These are phyloP conservation scores for Oceanites oceanicus DNA, from an alignment of 2,113 vertebrate genomes.

Conservation along the genomic window DNA sequence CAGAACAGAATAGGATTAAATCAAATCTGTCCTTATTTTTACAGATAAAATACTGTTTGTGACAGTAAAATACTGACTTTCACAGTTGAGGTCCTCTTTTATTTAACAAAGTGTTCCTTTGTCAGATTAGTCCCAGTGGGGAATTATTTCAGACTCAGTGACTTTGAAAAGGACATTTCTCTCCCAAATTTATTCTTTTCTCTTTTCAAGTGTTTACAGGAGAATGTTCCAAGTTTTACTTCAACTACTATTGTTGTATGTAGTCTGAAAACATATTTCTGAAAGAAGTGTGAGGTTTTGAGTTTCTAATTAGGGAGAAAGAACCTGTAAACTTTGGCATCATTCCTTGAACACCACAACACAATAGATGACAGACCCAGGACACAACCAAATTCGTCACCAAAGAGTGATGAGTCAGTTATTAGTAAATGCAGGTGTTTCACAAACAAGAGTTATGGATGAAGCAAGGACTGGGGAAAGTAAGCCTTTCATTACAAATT, in stretches of 20 bases:
- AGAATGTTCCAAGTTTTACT: background rate
- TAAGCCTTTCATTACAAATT: background rate
- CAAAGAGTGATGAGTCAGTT: background rate
- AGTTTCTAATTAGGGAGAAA: background rate
- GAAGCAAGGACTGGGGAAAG: background rate
- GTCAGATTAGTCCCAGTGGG: background rate
- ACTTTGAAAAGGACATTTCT: background rate
- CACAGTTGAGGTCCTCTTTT: background rate
- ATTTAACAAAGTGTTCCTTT: background rate
- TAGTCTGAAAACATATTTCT: background rate
- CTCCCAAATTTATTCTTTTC: background rate
- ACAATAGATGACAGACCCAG: background rate
- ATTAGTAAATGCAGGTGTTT: background rate
- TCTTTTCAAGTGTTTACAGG: background rate
- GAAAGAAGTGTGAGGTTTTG: background rate
- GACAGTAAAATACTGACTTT: background rate
- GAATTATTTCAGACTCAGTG: background rate
- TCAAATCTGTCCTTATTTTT: background rate
- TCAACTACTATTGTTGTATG: background rate
- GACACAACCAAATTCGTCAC: background rate
- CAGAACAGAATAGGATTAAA: background rate
- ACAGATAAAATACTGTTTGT: background rate
- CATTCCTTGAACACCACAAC: background rate
- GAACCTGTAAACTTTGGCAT: background rate
- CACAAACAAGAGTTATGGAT: background rate